These are phyloP conservation scores for Panorpa germanica DNA, from an alignment of 2,888 invertebrate species.

Conservation along the genomic window DNA sequence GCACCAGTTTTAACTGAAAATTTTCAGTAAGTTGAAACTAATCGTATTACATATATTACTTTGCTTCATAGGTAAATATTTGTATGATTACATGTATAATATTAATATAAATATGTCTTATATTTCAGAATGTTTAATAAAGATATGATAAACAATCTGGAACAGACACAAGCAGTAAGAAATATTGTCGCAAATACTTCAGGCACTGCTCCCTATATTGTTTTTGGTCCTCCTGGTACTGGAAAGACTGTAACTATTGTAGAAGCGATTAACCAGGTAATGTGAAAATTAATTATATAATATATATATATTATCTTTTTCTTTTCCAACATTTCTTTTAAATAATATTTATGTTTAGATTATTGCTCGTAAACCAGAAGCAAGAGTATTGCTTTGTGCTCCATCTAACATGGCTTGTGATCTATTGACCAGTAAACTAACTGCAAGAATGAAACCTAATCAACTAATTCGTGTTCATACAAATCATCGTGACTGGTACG, in stretches of 20 bases:
- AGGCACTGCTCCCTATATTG: constrained; percentile 51
- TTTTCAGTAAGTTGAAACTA: too few species aligned
- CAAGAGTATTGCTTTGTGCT: constrained; percentile 39
- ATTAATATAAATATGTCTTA: too few species aligned
- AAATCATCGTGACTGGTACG: too few species aligned
- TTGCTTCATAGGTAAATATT: too few species aligned
- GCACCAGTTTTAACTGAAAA: too few species aligned
- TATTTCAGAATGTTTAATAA: too few species aligned
- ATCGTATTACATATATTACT: too few species aligned
- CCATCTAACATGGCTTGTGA: constrained; percentile 58
- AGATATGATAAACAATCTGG: constrained; percentile 29
- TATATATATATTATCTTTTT: neutral
- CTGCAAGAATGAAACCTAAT: too few species aligned
- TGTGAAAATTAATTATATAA: constrained; percentile 10
- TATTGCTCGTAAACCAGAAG: constrained; percentile 18
- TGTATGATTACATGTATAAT: too few species aligned
- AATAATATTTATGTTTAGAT: constrained; percentile 15
- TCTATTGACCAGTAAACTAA: constrained; percentile 35
- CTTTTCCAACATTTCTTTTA: neutral
- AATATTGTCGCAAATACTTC: constrained; percentile 43
- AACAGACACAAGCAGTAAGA: constrained; percentile 43
- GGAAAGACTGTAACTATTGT: constrained; percentile 55
- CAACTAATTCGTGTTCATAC: constrained; percentile 8
- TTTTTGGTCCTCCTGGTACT: constrained; percentile 75
- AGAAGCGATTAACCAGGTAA: constrained; percentile 46